phyloP scores from a whole-genome alignment of 2,888 invertebrate genomes.

The Griposia aprilina region DNA sequence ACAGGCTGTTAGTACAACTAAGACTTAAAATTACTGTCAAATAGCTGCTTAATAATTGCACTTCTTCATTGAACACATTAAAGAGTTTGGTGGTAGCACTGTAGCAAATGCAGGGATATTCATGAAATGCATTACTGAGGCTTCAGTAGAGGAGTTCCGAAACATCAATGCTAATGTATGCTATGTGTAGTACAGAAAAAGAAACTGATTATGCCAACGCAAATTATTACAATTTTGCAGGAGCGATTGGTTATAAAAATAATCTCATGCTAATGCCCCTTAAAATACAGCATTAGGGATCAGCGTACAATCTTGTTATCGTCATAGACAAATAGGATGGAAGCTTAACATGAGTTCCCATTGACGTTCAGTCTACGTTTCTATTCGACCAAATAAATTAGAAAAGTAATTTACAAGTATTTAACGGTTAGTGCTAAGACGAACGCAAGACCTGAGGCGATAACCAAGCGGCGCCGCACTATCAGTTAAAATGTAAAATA shows the following conservation, averaged over 20 bases:
- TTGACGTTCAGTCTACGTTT: neutral
- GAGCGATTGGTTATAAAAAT: slow-evolving; percentile 15
- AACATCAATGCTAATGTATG: slow-evolving; percentile 24
- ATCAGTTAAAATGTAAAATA: neutral
- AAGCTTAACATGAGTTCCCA: slow-evolving; percentile 31
- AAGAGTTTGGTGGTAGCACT: slow-evolving; percentile 53
- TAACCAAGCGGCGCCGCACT: neutral
- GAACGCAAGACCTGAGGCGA: too few relatives aligned
- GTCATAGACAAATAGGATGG: slow-evolving; percentile 42
- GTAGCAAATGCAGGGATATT: slow-evolving; percentile 40
- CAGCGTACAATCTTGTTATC: slow-evolving; percentile 11
- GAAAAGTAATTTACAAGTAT: neutral
- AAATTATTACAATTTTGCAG: slow-evolving; percentile 30
- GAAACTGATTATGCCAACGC: slow-evolving; percentile 39
- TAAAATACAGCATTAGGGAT: slow-evolving; percentile 13
- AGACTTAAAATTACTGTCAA: slow-evolving; percentile 57
- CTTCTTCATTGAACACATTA: slow-evolving; percentile 57
- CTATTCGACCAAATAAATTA: neutral
- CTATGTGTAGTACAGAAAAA: slow-evolving; percentile 39
- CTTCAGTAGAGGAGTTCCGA: neutral
- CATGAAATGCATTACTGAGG: slow-evolving; percentile 37
- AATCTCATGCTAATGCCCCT: slow-evolving; percentile 20
- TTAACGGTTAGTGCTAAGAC: neutral
- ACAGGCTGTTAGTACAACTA: slow-evolving; percentile 39
- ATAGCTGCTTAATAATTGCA: slow-evolving; percentile 61